phyloP scores from a whole-genome alignment of 2,797 vertebrate species.

The Erpetoichthys calabaricus region DNA sequence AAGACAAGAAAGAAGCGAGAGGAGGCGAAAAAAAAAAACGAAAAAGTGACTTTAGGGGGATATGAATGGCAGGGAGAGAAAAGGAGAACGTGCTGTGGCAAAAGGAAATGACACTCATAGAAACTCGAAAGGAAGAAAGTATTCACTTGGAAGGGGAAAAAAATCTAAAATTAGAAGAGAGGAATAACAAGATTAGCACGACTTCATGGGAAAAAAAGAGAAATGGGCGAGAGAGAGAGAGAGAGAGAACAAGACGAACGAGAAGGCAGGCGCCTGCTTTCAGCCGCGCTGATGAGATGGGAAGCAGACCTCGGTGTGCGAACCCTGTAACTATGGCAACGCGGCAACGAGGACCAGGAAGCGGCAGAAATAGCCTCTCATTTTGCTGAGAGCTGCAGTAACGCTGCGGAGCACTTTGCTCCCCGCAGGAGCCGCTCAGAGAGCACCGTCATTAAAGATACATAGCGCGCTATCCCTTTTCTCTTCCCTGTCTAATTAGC shows the following conservation, averaged over 20 bases:
- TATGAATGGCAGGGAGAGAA: too few relatives aligned
- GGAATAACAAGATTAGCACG: too few relatives aligned
- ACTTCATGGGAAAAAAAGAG: slow-evolving; percentile 5
- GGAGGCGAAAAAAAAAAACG: slow-evolving; percentile 12
- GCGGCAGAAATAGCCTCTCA: slow-evolving; percentile 75
- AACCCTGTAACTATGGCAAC: slow-evolving; percentile 74
- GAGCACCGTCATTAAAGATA: slow-evolving; percentile 14
- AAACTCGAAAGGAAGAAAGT: too few relatives aligned
- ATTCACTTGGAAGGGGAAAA: too few relatives aligned
- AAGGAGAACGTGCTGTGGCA: too few relatives aligned
- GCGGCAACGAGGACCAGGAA: slow-evolving; percentile 69
- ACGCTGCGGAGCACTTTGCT: slow-evolving; percentile 40
- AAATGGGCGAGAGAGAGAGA: slow-evolving; percentile 9
- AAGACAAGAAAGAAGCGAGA: slow-evolving; percentile 1
- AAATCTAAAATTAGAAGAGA: too few relatives aligned
- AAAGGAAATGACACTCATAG: too few relatives aligned
- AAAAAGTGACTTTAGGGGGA: slow-evolving; percentile 4
- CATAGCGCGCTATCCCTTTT: neutral
- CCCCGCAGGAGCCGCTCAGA: slow-evolving; percentile 19
- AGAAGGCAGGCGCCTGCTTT: slow-evolving; percentile 24
- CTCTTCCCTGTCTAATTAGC: too few relatives aligned
- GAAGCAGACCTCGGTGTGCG: slow-evolving; percentile 52
- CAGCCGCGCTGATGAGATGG: slow-evolving; percentile 24
- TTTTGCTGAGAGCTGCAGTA: slow-evolving; percentile 70
- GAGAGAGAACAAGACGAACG: slow-evolving; percentile 20